Evolutionary conservation across 1,140 invertebrate species (phyloP), one percentile per base, ranked within the genome.

Genomic region (Pseudoatta argentina): DNA sequence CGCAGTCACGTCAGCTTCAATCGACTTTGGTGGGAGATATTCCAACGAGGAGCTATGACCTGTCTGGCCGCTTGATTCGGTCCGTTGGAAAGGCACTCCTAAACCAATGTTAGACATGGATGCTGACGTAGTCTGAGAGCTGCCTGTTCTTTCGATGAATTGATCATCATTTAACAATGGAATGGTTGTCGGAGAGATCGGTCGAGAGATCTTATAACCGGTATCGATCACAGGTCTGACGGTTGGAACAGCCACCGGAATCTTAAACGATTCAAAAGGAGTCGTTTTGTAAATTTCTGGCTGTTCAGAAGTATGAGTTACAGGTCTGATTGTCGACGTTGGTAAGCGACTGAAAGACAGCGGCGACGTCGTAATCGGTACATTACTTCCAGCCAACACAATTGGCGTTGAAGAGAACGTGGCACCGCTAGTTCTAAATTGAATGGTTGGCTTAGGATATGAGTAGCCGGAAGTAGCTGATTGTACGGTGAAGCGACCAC

Each of bases 21-120:
- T 88, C 3, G 87, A 78, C 24, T 79, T 77, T 7, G 21, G 14
- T 16, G 44, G 51, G 12, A 66, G 24, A 66, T 89, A 87, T 66
- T 1, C 63, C n/a, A 16, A 75, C 21, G 75, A 66, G 1, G 64
- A 71, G 59, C 57, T 27, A 34, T 85, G 71, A 16, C 30, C 72
- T 2, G 72, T 59, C 18, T 51, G 71, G 12, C 82, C 24, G 83
- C 88, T 77, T 92, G 61, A 89, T 18, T 78, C 85, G 34, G 64
- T 86, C 53, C 63, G 86, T 85, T 93, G 92, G 39, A 93, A 93
- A 6, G 91, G 88, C 48, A 94, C 88, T 53, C 90, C 94, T n/a
- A 93, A 91, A 55, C 90, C 93, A 0, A 94, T 18, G 89, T 44
- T 94, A 90, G 76, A 91, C 14, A 85, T 73, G 18, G 91, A 90